phyloP scores from a whole-genome alignment of 2,888 invertebrate species.

The Melinaea marsaeus region DNA sequence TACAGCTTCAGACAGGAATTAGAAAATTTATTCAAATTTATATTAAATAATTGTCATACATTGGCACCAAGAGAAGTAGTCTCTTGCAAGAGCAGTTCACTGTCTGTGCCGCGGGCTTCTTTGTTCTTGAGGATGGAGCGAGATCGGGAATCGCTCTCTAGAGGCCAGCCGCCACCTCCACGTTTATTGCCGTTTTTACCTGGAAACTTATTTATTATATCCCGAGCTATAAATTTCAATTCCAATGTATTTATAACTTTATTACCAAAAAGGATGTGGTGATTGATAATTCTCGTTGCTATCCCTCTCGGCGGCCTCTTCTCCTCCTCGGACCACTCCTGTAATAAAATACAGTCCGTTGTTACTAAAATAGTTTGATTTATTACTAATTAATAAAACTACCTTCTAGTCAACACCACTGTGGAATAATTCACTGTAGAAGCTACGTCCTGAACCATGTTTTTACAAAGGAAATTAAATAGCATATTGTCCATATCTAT shows the following conservation, averaged over 20 bases:
- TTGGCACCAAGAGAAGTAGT: conserved; percentile 72
- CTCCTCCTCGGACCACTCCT: conserved; percentile 77
- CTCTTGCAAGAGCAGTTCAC: conserved; percentile 72
- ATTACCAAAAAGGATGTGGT: conserved; percentile 75
- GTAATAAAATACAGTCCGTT: conserved; percentile 10
- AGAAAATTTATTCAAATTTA: not conserved
- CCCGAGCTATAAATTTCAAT: not conserved
- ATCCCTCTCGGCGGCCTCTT: conserved; percentile 73
- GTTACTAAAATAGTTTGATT: too few species aligned
- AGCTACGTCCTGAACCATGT: conserved; percentile 2
- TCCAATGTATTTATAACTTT: not conserved
- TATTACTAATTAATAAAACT: too few species aligned
- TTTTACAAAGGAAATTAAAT: not conserved
- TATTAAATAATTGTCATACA: conserved; percentile 42
- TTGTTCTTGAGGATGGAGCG: conserved; percentile 76
- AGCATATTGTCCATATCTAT: too few species aligned
- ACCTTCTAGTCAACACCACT: too few species aligned
- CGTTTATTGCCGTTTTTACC: conserved; percentile 74
- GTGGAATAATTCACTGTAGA: not conserved
- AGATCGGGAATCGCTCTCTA: conserved; percentile 67
- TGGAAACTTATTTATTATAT: conserved; percentile 30
- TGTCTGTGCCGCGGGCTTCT: conserved; percentile 74
- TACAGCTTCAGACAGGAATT: not conserved
- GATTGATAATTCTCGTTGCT: conserved; percentile 76
- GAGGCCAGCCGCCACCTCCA: conserved; percentile 60